phyloP scores from a whole-genome alignment of 2,113 vertebrate species.

The Apeltes quadracus region DNA sequence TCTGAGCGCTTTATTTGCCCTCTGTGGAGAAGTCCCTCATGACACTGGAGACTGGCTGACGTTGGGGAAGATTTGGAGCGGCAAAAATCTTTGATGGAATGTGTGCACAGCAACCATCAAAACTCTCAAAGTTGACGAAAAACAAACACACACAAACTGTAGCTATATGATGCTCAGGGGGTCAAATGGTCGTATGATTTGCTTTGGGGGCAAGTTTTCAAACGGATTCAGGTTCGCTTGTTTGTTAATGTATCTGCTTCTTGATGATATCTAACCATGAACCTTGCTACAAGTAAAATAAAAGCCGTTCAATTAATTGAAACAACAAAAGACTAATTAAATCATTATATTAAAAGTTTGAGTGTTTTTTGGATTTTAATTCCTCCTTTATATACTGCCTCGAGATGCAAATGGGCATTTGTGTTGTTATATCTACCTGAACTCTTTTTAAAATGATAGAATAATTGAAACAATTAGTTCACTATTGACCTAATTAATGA shows the following conservation, averaged over 20 bases:
- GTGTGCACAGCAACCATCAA: conserved; percentile 6
- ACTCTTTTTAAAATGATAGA: background rate
- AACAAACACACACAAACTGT: background rate
- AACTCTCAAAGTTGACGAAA: background rate
- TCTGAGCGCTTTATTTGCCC: conserved; percentile 51
- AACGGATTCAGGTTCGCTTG: background rate
- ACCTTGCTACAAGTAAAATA: background rate
- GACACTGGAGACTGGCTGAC: conserved; percentile 35
- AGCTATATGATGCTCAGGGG: background rate
- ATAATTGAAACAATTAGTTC: background rate
- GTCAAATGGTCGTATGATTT: background rate
- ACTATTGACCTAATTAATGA: too few relatives aligned
- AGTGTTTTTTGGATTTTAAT: background rate
- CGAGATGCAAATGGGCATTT: background rate
- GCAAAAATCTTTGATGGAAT: background rate
- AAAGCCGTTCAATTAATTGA: background rate
- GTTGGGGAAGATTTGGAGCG: conserved; percentile 24
- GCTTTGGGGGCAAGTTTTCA: background rate
- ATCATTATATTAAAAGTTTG: background rate
- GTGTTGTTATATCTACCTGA: background rate
- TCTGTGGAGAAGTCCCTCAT: conserved; percentile 48
- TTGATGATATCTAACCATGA: background rate
- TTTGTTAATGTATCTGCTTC: background rate
- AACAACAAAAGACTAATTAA: background rate
- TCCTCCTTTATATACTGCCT: background rate